A percentile compares a stretch with the other conserved stretches of the same genome.
These are phyloP conservation scores for Acrossocheilus wenchowensis DNA, from an alignment of 2,797 vertebrate genomes.

Conservation along the genomic window DNA sequence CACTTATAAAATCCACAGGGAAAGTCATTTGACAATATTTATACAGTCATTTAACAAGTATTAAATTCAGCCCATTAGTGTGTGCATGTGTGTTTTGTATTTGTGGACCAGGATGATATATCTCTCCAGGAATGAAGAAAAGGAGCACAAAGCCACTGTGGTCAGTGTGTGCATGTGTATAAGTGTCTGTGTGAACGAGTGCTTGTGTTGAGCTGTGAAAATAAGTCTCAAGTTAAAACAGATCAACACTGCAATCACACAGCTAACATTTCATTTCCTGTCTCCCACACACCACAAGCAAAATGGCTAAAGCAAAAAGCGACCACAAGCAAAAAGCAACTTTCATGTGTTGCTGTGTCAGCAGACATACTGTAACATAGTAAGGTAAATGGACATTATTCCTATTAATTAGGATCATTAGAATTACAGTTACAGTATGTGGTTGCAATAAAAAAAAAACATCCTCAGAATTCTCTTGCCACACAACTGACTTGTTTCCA, in stretches of 20 bases:
- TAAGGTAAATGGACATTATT: background rate
- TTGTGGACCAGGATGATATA: conserved; percentile 18
- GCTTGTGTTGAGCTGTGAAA: conserved; percentile 39
- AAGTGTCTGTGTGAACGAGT: conserved; percentile 44
- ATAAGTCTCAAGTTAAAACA: conserved; percentile 18
- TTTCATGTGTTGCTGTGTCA: background rate
- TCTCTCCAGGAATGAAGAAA: conserved; percentile 32
- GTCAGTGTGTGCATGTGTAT: conserved; percentile 53
- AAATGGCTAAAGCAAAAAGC: background rate
- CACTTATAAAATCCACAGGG: background rate
- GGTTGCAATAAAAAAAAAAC: background rate
- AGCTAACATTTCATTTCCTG: conserved; percentile 14
- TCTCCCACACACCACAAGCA: conserved; percentile 17
- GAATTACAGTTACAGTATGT: background rate
- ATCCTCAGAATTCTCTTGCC: background rate
- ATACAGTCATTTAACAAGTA: conserved; percentile 72
- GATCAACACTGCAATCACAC: conserved; percentile 29
- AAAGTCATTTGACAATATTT: conserved; percentile 6
- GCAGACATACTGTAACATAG: background rate
- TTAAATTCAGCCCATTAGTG: conserved; percentile 57
- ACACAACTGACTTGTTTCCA: background rate
- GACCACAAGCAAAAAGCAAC: background rate
- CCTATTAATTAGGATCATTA: background rate
- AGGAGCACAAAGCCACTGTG: conserved; percentile 55
- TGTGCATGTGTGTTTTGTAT: background rate